These are phyloP conservation scores for Calycopis cecrops DNA, from an alignment of 1,140 invertebrate genomes.

Conservation along the genomic window DNA sequence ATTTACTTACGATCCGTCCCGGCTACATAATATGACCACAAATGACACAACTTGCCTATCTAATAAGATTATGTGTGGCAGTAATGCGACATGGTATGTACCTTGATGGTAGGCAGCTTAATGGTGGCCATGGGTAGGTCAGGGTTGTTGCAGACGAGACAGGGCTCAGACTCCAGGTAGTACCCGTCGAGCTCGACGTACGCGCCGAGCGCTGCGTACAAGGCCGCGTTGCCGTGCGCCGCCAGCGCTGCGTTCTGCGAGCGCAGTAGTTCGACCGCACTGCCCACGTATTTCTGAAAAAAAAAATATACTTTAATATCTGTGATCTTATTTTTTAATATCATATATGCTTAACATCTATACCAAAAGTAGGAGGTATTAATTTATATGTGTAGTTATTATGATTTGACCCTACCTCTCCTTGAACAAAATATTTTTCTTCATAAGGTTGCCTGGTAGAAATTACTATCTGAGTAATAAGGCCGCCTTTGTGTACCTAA, in stretches of 20 bases:
- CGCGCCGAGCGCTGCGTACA: constrained; percentile 93
- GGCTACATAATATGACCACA: too few species aligned
- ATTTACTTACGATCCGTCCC: too few species aligned
- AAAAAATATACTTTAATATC: background rate
- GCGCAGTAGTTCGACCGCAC: constrained; percentile 88
- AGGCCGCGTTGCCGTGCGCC: constrained; percentile 94
- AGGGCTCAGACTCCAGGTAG: constrained; percentile 97
- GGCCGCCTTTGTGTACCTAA: too few species aligned
- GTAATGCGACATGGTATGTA: constrained; percentile 29
- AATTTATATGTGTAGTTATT: too few species aligned
- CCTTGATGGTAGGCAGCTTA: constrained; percentile 95
- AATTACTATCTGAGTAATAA: too few species aligned
- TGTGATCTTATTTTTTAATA: background rate
- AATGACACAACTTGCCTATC: too few species aligned
- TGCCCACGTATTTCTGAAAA: constrained; percentile 84
- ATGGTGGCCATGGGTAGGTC: constrained; percentile 94
- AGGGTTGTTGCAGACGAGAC: constrained; percentile 97
- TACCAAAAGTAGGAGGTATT: background rate
- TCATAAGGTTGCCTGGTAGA: too few species aligned
- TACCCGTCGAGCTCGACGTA: constrained; percentile 97
- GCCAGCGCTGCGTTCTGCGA: constrained; percentile 91
- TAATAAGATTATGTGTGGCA: too few species aligned
- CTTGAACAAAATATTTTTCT: too few species aligned
- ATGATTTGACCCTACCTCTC: too few species aligned
- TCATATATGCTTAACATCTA: too few species aligned